These are phyloP conservation scores for Maniola jurtina DNA, from an alignment of 1,140 invertebrate genomes.

Conservation along the genomic window DNA sequence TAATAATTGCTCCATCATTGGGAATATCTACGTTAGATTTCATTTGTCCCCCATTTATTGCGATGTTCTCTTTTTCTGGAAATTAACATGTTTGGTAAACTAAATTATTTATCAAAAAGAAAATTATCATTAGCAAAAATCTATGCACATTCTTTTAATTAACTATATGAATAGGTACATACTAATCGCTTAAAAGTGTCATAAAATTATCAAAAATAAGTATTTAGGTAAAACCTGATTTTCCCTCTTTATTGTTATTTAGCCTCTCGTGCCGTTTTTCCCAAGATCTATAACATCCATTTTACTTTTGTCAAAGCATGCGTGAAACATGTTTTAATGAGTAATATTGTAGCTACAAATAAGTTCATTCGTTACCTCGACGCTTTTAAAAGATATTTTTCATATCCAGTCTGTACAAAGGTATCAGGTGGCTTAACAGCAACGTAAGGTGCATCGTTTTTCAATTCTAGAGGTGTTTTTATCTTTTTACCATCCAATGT, in stretches of 20 bases:
- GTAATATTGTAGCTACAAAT: background rate
- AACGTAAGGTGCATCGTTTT: conserved; percentile 46
- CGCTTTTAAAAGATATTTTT: conserved; percentile 60
- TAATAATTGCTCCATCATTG: background rate
- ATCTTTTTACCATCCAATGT: conserved; percentile 34
- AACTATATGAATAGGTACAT: no score
- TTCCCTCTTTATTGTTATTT: conserved; percentile 11
- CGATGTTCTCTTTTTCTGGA: background rate
- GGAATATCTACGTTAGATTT: conserved; percentile 3
- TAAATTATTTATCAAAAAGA: no score
- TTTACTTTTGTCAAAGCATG: background rate
- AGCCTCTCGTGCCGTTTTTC: conserved; percentile 49
- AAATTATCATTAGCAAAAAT: no score
- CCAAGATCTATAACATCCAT: conserved; percentile 44
- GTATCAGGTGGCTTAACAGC: conserved; percentile 51
- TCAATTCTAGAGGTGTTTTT: background rate
- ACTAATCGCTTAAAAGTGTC: no score
- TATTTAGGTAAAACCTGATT: conserved; percentile 9
- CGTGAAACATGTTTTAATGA: no score
- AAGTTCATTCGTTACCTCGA: conserved; percentile 42
- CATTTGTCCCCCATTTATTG: conserved; percentile 1
- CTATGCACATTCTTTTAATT: no score
- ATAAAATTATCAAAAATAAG: background rate
- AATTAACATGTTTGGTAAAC: no score
- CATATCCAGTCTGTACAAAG: conserved; percentile 55